Percentiles rank a stretch among this genome's conserved stretches.
Conservation (phyloP, 1,140 invertebrate genomes). For the Arctopsyche grandis region DNA sequence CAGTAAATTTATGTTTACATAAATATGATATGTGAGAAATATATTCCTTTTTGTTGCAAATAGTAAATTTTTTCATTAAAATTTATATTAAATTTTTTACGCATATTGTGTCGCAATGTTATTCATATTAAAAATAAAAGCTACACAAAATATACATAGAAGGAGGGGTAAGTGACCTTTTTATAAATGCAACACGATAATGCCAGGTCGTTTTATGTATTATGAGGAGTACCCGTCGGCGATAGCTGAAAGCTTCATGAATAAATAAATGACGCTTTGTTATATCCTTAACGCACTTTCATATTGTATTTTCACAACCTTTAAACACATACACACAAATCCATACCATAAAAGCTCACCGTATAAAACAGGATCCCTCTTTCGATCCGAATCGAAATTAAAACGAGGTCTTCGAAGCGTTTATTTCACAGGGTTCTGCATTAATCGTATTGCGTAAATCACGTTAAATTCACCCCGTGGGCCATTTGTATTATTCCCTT, state of each 20-base stretch:
- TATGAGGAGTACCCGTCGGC: background rate
- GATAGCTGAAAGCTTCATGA: constrained; percentile 26
- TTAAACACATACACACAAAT: background rate
- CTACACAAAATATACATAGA: too few relatives aligned
- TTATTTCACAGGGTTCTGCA: background rate
- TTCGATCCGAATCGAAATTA: too few relatives aligned
- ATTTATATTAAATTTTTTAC: too few relatives aligned
- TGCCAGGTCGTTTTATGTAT: constrained; percentile 13
- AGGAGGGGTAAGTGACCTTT: constrained; percentile 5
- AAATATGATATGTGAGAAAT: too few relatives aligned
- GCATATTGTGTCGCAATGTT: too few relatives aligned
- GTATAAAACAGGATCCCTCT: too few relatives aligned
- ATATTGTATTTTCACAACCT: constrained; percentile 7
- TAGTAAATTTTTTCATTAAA: too few relatives aligned
- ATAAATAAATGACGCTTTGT: constrained; percentile 27
- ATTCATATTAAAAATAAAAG: too few relatives aligned
- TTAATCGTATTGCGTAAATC: constrained; percentile 40
- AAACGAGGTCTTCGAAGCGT: too few relatives aligned
- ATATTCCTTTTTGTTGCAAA: too few relatives aligned
- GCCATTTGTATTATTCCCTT: constrained; percentile 17
- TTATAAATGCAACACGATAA: constrained; percentile 25
- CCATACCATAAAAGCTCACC: too few relatives aligned
- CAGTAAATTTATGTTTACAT: too few relatives aligned
- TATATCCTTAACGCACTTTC: constrained; percentile 16
- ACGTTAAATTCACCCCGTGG: constrained; percentile 37